Evolutionary conservation across 2,113 vertebrate genomes (phyloP), one percentile per base, ranked within the genome.

Genomic region (Sylvietta virens): DNA sequence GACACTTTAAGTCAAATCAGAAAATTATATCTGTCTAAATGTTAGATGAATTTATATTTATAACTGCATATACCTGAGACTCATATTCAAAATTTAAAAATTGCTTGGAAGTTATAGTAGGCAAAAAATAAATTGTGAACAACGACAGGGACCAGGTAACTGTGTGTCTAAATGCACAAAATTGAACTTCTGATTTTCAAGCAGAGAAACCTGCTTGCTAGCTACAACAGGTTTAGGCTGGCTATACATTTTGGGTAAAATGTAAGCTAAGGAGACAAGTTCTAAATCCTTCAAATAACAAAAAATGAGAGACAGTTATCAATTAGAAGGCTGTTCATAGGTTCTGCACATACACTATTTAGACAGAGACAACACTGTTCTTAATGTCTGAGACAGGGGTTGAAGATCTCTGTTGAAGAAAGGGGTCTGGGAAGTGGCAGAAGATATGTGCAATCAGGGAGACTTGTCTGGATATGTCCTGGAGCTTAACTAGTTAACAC

Each of bases 401-500:
- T 37, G 16, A 80, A 66, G 31, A n/a, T 15, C 13, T 39, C n/a
- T 35, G 8, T n/a, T 57, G 27, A 86, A 80, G 20, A 56, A 60
- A 70, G 11, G 4, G 21, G 12, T 60, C 8, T 50, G 18, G 9
- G 1, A 81, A 62, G 13, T 44, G 7, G 12, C 5, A 14, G 18
- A 39, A 81, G 10, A 50, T 27, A 16, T 35, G 23, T 15, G 26
- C 76, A 54, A 47, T 24, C 8, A 35, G 18, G 9, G 8, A 69
- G 4, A 27, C 17, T 7, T 35, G 1, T 3, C 28, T 58, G 31
- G 24, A 2, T 69, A 7, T 13, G 2, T 42, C 15, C 15, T 18
- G 24, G 47, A 48, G 12, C 9, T 86, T 71, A 64, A 33, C 10
- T 51, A 20, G 15, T 23, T 26, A 69, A 44, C 10, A 65, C 8